Conservation (phyloP, 2,888 invertebrate species). For the Tryphoninae sp. region DNA sequence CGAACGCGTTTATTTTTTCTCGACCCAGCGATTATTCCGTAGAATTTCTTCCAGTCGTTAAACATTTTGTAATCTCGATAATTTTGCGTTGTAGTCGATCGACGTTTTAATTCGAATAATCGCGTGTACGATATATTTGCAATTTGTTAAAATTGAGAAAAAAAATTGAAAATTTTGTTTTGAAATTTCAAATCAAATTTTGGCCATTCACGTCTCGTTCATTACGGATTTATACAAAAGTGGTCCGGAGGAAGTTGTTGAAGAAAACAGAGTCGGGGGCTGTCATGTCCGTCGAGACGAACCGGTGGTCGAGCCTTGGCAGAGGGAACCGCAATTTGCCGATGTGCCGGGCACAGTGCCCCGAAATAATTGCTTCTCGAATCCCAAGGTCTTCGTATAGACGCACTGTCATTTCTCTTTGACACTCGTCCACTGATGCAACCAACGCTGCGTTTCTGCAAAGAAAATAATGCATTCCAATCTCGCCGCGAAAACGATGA, state of each 20-base stretch:
- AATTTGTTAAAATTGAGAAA: too few relatives aligned
- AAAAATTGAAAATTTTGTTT: too few relatives aligned
- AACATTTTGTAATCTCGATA: too few relatives aligned
- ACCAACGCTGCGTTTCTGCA: background rate
- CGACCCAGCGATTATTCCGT: background rate
- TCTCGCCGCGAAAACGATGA: too few relatives aligned
- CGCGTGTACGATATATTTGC: too few relatives aligned
- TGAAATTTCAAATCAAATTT: background rate
- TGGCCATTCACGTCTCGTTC: slow-evolving; percentile 41
- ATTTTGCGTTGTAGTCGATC: too few relatives aligned
- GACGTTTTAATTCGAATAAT: too few relatives aligned
- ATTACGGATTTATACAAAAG: slow-evolving; percentile 45
- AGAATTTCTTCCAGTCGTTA: background rate
- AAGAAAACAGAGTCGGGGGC: slow-evolving; percentile 32
- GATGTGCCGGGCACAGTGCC: slow-evolving; percentile 42
- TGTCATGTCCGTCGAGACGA: slow-evolving; percentile 62
- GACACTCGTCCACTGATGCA: slow-evolving; percentile 24
- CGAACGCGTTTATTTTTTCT: background rate
- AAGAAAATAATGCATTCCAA: background rate
- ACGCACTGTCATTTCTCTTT: slow-evolving; percentile 37
- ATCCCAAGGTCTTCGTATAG: slow-evolving; percentile 42
- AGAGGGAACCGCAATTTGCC: slow-evolving; percentile 46
- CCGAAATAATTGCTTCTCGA: slow-evolving; percentile 66
- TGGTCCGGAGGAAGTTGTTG: slow-evolving; percentile 53
- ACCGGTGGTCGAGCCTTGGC: slow-evolving; percentile 67